Conservation (phyloP, 64 coral and sea anemone genomes). For the Stichodactyla helianthus region DNA sequence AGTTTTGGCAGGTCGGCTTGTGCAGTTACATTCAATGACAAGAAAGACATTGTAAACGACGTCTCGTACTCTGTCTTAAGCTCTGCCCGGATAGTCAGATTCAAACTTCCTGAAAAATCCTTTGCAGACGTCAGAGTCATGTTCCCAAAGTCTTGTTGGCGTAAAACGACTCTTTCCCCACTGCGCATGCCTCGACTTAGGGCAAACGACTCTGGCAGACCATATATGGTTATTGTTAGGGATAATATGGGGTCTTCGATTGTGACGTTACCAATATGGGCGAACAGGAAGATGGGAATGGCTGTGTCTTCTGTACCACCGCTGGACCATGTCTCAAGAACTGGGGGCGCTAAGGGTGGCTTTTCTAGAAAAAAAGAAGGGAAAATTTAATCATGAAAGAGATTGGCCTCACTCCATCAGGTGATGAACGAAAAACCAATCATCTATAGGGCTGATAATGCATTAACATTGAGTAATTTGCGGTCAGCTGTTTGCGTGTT, state of each 20-base stretch:
- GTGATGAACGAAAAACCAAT: no score
- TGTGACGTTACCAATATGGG: constrained; percentile 10
- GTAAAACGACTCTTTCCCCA: background rate
- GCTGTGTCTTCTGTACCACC: constrained; percentile 26
- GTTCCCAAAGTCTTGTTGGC: constrained; percentile 26
- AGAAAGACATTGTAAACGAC: background rate
- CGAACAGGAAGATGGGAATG: constrained; percentile 26
- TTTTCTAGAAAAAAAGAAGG: constrained; percentile 22
- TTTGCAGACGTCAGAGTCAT: constrained; percentile 14
- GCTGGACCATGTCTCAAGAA: constrained; percentile 28
- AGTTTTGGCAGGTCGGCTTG: constrained; percentile 33
- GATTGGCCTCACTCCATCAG: no score
- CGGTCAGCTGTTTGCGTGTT: no score
- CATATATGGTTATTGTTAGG: constrained; percentile 24
- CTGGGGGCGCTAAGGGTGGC: constrained; percentile 24
- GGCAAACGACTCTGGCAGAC: constrained; percentile 10
- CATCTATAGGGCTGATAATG: no score
- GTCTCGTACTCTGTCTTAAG: background rate
- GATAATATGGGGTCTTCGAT: background rate
- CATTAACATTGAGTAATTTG: background rate
- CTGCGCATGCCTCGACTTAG: constrained; percentile 29
- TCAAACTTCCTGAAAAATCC: constrained; percentile 32
- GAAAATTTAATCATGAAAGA: background rate
- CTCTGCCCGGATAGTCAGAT: constrained; percentile 16
- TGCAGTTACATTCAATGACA: constrained; percentile 36